Percentiles rank a stretch among this genome's conserved stretches.
phyloP scores from a whole-genome alignment of 2,797 vertebrate species.

The Eulemur coronatus region DNA sequence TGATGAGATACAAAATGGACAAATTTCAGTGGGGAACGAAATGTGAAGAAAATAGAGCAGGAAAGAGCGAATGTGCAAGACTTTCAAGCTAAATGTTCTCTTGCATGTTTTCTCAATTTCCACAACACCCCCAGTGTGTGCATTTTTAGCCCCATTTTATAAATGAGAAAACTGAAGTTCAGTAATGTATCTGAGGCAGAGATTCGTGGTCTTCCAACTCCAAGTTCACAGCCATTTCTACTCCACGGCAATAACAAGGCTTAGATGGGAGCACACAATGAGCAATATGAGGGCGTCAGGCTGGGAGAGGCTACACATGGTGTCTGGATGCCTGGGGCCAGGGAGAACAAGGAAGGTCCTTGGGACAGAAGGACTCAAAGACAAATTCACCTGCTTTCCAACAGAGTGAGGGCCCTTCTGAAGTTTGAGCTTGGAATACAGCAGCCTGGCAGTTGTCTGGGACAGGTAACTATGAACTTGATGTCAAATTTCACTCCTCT shows the following conservation, averaged over 20 bases:
- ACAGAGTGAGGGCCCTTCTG: background rate
- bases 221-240: background rate
- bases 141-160: background rate
- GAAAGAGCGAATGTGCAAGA: background rate
- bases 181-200: background rate
- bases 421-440: background rate
- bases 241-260: background rate
- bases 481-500: background rate
- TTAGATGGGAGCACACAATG: background rate
- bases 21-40: background rate
- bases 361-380: background rate
- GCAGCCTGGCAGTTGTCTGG: background rate
- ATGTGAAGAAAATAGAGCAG: background rate
- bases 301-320: background rate
- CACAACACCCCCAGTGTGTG: background rate
- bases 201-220: background rate
- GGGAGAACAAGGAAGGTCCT: background rate
- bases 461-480: no score
- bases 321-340: background rate
- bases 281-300: background rate
- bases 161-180: background rate
- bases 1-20: background rate
- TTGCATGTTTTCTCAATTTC: background rate
- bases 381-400: background rate
- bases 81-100: background rate